Conservation (phyloP, 2,888 invertebrate genomes). For the Chirona hameri region DNA sequence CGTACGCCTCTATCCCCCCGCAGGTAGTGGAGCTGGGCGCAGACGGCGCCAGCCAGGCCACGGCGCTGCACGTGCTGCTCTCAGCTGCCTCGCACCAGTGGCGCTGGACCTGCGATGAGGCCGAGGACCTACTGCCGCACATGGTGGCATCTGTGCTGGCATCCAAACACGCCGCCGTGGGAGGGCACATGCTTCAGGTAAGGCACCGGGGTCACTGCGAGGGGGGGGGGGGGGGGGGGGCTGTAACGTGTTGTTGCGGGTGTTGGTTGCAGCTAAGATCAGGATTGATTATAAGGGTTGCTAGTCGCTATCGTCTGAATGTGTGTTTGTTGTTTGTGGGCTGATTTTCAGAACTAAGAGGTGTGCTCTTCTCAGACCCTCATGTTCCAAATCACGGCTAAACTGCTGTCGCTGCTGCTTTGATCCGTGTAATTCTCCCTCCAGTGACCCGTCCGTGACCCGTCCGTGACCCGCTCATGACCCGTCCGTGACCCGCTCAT, state of each 20-base stretch:
- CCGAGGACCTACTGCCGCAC: slow-evolving; percentile 12
- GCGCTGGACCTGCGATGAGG: slow-evolving; percentile 7
- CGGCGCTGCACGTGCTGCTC: slow-evolving; percentile 58
- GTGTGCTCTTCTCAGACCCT: no score
- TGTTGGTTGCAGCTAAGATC: no score
- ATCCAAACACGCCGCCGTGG: neutral
- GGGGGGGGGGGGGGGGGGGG: no score
- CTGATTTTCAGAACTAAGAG: no score
- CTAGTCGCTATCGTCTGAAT: neutral
- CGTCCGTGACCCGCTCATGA: no score
- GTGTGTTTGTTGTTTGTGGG: neutral
- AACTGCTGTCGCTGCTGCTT: no score
- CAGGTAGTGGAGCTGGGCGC: slow-evolving; percentile 65
- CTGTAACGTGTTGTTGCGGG: no score
- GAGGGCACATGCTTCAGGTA: neutral
- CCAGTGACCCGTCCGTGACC: no score
- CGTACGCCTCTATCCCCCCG: no score
- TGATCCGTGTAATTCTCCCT: no score
- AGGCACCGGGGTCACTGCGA: neutral
- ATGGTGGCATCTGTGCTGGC: slow-evolving; percentile 22
- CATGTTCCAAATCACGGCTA: no score
- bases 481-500: no score
- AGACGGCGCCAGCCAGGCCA: slow-evolving; percentile 58
- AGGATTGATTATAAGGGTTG: neutral
- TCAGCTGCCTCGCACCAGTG: neutral